Evolutionary conservation across 2,113 vertebrate species (phyloP).

Genomic region (Monopterus albus): DNA sequence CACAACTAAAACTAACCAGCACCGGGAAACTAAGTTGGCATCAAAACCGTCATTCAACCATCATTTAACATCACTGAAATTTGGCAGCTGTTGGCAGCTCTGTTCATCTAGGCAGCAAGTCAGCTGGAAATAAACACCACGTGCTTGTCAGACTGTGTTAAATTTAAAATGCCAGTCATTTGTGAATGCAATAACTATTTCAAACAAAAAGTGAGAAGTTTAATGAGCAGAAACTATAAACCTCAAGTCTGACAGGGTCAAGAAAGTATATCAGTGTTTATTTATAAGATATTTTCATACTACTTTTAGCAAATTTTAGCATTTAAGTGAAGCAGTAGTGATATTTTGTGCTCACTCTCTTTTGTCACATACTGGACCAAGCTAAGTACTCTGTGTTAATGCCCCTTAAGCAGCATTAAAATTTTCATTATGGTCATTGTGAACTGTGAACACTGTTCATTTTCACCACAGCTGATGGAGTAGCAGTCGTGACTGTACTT

Average conservation of each 20-base stretch:
- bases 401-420: constrained; percentile 58
- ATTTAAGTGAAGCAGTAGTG: constrained; percentile 22
- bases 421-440: constrained; percentile 65
- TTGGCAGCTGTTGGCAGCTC: too few species aligned
- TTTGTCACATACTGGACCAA: constrained; percentile 10
- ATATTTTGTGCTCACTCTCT: constrained; percentile 29
- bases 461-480: constrained; percentile 58
- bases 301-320: neutral
- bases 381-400: constrained; percentile 47
- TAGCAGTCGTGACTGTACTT: constrained; percentile 54
- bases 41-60: neutral
- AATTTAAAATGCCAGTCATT: neutral
- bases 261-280: too few species aligned
- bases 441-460: constrained; percentile 51
- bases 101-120: too few species aligned
- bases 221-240: too few species aligned
- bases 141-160: neutral
- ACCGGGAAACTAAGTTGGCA: neutral
- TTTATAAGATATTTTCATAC: neutral
- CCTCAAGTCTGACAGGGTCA: too few species aligned
- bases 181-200: neutral
- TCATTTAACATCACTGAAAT: neutral
- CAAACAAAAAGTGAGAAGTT: constrained; percentile 5
- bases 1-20: neutral
- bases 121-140: too few species aligned